Evolutionary conservation across 1,140 invertebrate species (phyloP).

Genomic region (Battus philenor): DNA sequence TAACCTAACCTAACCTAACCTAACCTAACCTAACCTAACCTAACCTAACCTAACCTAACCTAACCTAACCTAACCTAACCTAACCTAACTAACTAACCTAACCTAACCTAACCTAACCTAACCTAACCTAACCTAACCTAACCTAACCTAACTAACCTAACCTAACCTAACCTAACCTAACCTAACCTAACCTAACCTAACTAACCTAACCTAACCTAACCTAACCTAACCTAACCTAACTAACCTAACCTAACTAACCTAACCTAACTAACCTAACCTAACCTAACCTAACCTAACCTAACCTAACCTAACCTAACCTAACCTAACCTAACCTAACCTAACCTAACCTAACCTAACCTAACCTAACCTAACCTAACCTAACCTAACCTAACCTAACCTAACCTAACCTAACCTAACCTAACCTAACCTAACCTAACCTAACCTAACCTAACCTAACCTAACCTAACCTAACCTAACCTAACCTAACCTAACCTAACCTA

Average conservation of each 20-base stretch:
- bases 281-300: slow-evolving; percentile 27
- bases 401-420: no score
- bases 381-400: no score
- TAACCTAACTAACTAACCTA: slow-evolving; percentile 33
- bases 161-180: slow-evolving; percentile 29
- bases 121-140: slow-evolving; percentile 42
- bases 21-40: slow-evolving; percentile 5
- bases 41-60: slow-evolving; percentile 16
- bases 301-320: slow-evolving; percentile 20
- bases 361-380: no score
- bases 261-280: slow-evolving; percentile 22
- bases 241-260: slow-evolving; percentile 25
- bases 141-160: slow-evolving; percentile 34
- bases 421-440: no score
- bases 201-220: slow-evolving; percentile 26
- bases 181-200: slow-evolving; percentile 29
- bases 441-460: no score
- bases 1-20: slow-evolving; percentile 9
- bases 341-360: no score
- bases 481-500: no score
- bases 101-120: slow-evolving; percentile 41
- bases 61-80: slow-evolving; percentile 24
- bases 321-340: slow-evolving; percentile 23
- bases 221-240: slow-evolving; percentile 23
- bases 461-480: no score